Base-by-base conservation (phyloP, 1,140 invertebrate genomes). In the Meloidogyne hapla region DNA sequence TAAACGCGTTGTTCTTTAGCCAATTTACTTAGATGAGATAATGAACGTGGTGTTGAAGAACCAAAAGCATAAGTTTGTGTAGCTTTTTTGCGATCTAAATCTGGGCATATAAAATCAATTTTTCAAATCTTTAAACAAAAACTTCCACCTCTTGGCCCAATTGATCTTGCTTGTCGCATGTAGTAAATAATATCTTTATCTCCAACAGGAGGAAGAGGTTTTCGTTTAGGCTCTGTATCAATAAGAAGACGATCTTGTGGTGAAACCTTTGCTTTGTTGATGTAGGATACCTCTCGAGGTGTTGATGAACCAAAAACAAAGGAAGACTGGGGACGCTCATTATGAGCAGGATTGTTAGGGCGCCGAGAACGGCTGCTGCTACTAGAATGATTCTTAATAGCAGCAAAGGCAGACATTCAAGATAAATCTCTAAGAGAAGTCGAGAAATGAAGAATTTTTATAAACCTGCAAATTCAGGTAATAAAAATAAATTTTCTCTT, bases 41-140 rank as follows among this genome's bases (percentile, higher is more conserved):
- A 79, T 72, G 83, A 76, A 38, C 83, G 74, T 21, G 83, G 83
- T 63, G 83, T 84, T 15, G 82, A 85, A 45, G 81, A 84, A 12
- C 83, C 84, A 61, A 84, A 85, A 21, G 78, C 84, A 65, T 69
- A 84, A 40, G 18, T 48, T 45, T 38, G 33, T 21, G 62, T 68
- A 38, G 33, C 26, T 64, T 62, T 64, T 61, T 48, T 76, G 18
- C 12, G 18, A 48, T 76, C 26, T 75, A 21, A 26, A 12, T 15
- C 13, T 45, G 18, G n/a, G n/a, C n/a, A n/a, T n/a, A n/a, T n/a
- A n/a, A n/a, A n/a, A n/a, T n/a, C n/a, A n/a, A n/a, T n/a, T n/a
- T n/a, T n/a, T n/a, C n/a, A n/a, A 33, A 33, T 6, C 33, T 33
- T 33, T 33, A 33, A 33, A 33, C 33, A 33, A 8, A 33, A 33